phyloP scores from a whole-genome alignment of 2,888 invertebrate species.

The Cactoblastis cactorum region DNA sequence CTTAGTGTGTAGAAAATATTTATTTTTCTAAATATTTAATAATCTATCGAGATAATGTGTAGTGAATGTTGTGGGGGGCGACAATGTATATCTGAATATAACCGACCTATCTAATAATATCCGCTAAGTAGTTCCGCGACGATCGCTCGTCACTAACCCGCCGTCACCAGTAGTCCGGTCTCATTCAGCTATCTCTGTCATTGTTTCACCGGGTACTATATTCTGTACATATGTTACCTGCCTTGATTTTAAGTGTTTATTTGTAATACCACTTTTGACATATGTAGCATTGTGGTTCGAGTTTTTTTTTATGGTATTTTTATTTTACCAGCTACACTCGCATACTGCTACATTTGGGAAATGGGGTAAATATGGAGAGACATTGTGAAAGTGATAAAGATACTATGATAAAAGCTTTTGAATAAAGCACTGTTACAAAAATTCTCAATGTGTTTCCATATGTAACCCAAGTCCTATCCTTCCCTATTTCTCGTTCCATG shows the following conservation, averaged over 20 bases:
- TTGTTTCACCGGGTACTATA: slow-evolving; percentile 73
- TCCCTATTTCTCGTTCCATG: slow-evolving; percentile 35
- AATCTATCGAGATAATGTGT: slow-evolving; percentile 79
- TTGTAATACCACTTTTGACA: slow-evolving; percentile 81
- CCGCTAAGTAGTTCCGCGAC: slow-evolving; percentile 2
- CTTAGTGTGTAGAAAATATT: slow-evolving; percentile 79
- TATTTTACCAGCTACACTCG: slow-evolving; percentile 66
- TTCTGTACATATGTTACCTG: slow-evolving; percentile 77
- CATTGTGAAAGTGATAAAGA: slow-evolving; percentile 82
- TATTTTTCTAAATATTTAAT: slow-evolving; percentile 78
- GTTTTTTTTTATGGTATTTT: slow-evolving; percentile 64
- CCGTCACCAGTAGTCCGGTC: slow-evolving; percentile 2
- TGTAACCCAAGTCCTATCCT: slow-evolving; percentile 64
- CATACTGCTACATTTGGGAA: slow-evolving; percentile 80
- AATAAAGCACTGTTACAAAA: slow-evolving; percentile 84
- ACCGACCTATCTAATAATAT: slow-evolving; percentile 37
- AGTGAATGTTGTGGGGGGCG: slow-evolving; percentile 74
- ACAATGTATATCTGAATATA: slow-evolving; percentile 59
- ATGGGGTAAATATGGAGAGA: slow-evolving; percentile 85
- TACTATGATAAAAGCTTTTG: slow-evolving; percentile 78
- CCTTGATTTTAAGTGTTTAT: slow-evolving; percentile 77
- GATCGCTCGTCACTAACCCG: not conserved
- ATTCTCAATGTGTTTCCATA: slow-evolving; percentile 84
- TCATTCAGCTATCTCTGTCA: slow-evolving; percentile 54
- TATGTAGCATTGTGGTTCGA: slow-evolving; percentile 78